These are phyloP conservation scores for Anolis carolinensis DNA, from an alignment of 2,113 vertebrate species.

Conservation along the genomic window DNA sequence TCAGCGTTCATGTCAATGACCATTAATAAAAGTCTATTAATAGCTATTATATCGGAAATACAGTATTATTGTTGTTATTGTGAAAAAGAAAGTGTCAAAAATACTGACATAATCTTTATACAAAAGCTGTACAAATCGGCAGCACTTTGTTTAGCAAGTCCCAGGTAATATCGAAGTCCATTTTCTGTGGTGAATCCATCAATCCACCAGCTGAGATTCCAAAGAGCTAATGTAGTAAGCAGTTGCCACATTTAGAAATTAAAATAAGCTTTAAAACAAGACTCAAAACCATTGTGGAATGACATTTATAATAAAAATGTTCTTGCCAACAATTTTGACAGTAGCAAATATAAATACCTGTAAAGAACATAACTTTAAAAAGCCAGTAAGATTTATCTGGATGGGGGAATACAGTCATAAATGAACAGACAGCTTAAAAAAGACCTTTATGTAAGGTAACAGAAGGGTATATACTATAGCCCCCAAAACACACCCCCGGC, in stretches of 20 bases:
- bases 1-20: slow-evolving; percentile 74
- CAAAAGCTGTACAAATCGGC: slow-evolving; percentile 84
- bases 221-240: slow-evolving; percentile 52
- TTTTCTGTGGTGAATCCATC: slow-evolving; percentile 66
- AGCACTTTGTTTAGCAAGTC: slow-evolving; percentile 67
- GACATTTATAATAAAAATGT: slow-evolving; percentile 54
- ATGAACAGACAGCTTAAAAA: slow-evolving; percentile 32
- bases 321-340: slow-evolving; percentile 49
- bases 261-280: slow-evolving; percentile 47
- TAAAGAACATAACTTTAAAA: slow-evolving; percentile 49
- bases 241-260: slow-evolving; percentile 53
- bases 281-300: slow-evolving; percentile 62
- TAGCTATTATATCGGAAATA: slow-evolving; percentile 67
- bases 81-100: slow-evolving; percentile 86
- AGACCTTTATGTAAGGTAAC: slow-evolving; percentile 37
- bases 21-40: slow-evolving; percentile 85
- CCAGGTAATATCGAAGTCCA: slow-evolving; percentile 57
- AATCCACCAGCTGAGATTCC: slow-evolving; percentile 67
- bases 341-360: slow-evolving; percentile 58
- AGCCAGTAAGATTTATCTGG: slow-evolving; percentile 35
- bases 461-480: slow-evolving; percentile 48
- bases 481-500: background rate
- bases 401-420: background rate
- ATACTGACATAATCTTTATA: slow-evolving; percentile 88
- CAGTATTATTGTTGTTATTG: slow-evolving; percentile 78